These are phyloP conservation scores for Australoheros scitulus DNA, from an alignment of 2,113 vertebrate genomes.

Conservation along the genomic window DNA sequence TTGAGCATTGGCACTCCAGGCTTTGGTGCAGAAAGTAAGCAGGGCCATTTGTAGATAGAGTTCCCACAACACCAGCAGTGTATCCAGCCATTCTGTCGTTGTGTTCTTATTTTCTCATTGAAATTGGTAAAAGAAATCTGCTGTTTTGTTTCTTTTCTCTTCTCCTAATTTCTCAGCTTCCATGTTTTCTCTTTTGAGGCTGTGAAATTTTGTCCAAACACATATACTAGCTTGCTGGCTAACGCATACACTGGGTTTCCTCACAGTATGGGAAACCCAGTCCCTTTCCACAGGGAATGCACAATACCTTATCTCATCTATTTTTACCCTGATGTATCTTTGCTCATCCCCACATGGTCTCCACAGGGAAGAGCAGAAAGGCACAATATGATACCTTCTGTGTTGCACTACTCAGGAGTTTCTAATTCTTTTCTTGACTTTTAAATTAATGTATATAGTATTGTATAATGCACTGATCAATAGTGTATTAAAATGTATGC, in stretches of 20 bases:
- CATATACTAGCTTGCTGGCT: constrained; percentile 35
- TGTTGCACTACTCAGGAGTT: constrained; percentile 12
- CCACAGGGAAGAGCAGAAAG: constrained; percentile 36
- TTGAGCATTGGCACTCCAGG: constrained; percentile 42
- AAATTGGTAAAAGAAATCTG: constrained; percentile 14
- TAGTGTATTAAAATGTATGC: background rate
- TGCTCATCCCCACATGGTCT: constrained; percentile 37
- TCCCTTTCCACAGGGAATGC: constrained; percentile 41
- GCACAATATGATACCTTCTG: constrained; percentile 36
- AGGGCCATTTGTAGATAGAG: background rate
- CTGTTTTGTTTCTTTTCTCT: constrained; percentile 2
- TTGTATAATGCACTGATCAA: background rate
- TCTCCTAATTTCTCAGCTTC: constrained; percentile 7
- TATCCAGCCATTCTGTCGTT: constrained; percentile 6
- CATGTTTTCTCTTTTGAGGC: constrained; percentile 30
- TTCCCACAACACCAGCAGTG: constrained; percentile 9
- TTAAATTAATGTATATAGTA: background rate
- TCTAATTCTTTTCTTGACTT: constrained; percentile 24
- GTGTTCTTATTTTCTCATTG: constrained; percentile 11
- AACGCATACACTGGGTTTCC: constrained; percentile 25
- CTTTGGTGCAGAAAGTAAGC: constrained; percentile 1
- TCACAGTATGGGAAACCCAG: constrained; percentile 31
- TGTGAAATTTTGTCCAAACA: constrained; percentile 38
- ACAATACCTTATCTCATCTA: constrained; percentile 42
- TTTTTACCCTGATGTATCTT: constrained; percentile 53